phyloP scores from a whole-genome alignment of 2,888 invertebrate genomes.

The Steinernema scapterisci region DNA sequence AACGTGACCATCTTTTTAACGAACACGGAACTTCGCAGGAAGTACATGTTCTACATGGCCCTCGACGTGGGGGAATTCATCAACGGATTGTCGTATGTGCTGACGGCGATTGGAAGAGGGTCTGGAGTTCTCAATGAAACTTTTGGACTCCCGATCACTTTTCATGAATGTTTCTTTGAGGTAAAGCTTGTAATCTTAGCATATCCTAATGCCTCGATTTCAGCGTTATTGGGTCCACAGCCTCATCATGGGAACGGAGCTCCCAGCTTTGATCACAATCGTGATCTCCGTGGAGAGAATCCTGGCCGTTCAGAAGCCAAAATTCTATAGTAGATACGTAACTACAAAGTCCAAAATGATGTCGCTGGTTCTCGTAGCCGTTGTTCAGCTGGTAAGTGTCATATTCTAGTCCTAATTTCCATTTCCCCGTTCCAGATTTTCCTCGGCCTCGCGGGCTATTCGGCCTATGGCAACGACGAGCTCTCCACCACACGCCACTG shows the following conservation, averaged over 20 bases:
- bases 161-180: conserved; percentile 39
- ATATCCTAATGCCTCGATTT: conserved; percentile 17
- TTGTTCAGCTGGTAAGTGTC: not conserved
- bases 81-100: conserved; percentile 46
- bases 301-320: not conserved
- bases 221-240: conserved; percentile 55
- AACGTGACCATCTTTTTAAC: conserved; percentile 46
- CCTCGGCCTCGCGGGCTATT: conserved; percentile 42
- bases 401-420: too few relatives aligned
- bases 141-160: conserved; percentile 34
- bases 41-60: conserved; percentile 51
- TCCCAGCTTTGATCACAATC: conserved; percentile 52
- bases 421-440: conserved; percentile 44
- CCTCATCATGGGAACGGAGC: conserved; percentile 56
- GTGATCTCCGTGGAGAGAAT: not conserved
- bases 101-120: conserved; percentile 39
- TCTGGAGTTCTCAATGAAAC: conserved; percentile 34
- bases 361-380: not conserved
- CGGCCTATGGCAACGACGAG: conserved; percentile 36
- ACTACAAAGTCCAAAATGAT: not conserved
- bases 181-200: not conserved
- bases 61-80: conserved; percentile 54
- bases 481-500: conserved; percentile 49
- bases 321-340: not conserved
- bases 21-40: conserved; percentile 44